A percentile compares a stretch with the other conserved stretches of the same genome.
phyloP scores from a whole-genome alignment of 2,888 invertebrate species.

The Dasysyrphus albostriatus region DNA sequence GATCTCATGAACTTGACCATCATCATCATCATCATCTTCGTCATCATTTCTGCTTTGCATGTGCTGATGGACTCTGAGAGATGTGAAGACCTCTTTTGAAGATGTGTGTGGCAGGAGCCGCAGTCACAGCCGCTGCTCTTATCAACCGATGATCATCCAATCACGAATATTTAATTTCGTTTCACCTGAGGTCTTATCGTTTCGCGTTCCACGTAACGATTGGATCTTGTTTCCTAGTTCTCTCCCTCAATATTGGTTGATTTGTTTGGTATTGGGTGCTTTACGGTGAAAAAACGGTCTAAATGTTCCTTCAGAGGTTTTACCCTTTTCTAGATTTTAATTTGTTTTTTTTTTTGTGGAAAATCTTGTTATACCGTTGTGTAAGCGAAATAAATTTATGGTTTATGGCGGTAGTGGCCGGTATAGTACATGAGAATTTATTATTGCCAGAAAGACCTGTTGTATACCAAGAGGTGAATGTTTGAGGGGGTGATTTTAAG shows the following conservation, averaged over 20 bases:
- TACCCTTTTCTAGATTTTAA: conserved; percentile 65
- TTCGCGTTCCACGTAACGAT: conserved; percentile 76
- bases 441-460: conserved; percentile 52
- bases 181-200: conserved; percentile 81
- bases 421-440: conserved; percentile 56
- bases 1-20: conserved; percentile 83
- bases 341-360: conserved; percentile 56
- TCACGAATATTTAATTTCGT: conserved; percentile 84
- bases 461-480: conserved; percentile 34
- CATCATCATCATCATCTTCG: conserved; percentile 75
- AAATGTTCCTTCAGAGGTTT: conserved; percentile 25
- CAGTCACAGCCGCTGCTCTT: conserved; percentile 43
- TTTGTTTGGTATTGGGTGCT: conserved; percentile 19
- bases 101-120: conserved; percentile 52
- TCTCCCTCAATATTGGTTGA: conserved; percentile 8
- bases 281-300: conserved; percentile 14
- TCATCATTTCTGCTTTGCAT: conserved; percentile 67
- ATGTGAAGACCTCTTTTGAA: not conserved
- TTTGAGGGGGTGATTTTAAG: conserved; percentile 55
- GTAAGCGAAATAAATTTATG: conserved; percentile 73
- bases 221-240: conserved; percentile 76
- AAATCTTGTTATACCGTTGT: conserved; percentile 75
- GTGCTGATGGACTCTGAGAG: conserved; percentile 34
- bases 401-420: conserved; percentile 56
- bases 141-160: conserved; percentile 82